phyloP scores from a whole-genome alignment of 2,113 vertebrate genomes.

The Arvicanthis niloticus region DNA sequence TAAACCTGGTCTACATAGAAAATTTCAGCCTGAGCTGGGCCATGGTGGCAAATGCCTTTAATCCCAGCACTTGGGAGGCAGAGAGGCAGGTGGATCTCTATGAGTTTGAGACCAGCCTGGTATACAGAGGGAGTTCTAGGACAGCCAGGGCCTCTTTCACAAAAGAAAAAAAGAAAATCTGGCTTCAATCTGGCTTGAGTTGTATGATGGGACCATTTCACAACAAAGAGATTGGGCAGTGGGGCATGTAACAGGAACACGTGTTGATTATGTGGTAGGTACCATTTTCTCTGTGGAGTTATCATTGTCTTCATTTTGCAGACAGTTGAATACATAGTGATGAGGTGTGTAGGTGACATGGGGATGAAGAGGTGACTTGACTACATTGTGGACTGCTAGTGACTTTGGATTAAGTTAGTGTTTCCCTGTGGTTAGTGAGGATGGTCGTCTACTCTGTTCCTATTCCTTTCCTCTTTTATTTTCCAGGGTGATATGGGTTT shows the following conservation, averaged over 20 bases:
- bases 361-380: not conserved
- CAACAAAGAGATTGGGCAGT: not conserved
- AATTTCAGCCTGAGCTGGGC: not conserved
- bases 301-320: constrained; percentile 16
- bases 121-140: too few relatives aligned
- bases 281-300: constrained; percentile 6
- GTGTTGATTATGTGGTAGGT: constrained; percentile 15
- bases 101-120: too few relatives aligned
- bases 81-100: too few relatives aligned
- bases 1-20: not conserved
- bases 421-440: not conserved
- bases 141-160: too few relatives aligned
- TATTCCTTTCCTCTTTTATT: not conserved
- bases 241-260: not conserved
- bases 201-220: not conserved
- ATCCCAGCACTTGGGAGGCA: too few relatives aligned
- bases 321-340: not conserved
- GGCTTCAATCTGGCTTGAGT: not conserved
- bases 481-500: constrained; percentile 32
- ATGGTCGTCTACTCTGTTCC: not conserved
- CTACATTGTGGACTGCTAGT: constrained; percentile 7
- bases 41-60: too few relatives aligned
- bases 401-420: not conserved
- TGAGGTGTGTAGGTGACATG: not conserved
- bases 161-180: not conserved